Conservation (phyloP, 1,140 invertebrate genomes). For the Ephestia elutella region DNA sequence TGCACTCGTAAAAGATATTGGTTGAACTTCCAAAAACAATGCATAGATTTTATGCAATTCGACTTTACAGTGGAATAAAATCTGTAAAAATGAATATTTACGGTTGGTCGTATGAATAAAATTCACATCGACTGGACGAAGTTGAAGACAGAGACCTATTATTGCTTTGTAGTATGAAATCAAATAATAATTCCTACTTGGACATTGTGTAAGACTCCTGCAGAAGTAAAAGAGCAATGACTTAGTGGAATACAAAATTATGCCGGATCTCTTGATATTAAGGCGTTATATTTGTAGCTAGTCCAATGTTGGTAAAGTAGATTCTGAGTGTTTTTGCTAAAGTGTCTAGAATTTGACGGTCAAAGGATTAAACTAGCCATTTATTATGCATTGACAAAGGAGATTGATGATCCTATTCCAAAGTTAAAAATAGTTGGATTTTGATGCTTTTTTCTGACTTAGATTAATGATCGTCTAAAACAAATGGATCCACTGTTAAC, state of each 20-base stretch:
- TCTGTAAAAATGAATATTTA: constrained; percentile 7
- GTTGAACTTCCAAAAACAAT: constrained; percentile 2
- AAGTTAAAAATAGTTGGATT: constrained; percentile 9
- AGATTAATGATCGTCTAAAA: no score
- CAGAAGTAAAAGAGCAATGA: background rate
- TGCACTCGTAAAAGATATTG: constrained; percentile 4
- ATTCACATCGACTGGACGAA: constrained; percentile 8
- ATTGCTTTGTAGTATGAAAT: background rate
- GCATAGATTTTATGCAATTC: constrained; percentile 6
- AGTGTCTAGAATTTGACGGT: no score
- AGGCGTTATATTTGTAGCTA: no score
- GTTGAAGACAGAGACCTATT: background rate
- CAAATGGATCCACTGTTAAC: no score
- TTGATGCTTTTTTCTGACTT: background rate
- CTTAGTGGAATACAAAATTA: background rate
- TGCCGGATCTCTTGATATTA: no score
- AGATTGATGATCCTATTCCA: background rate
- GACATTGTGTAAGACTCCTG: background rate
- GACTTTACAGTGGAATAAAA: background rate
- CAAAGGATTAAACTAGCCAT: background rate
- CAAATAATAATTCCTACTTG: background rate
- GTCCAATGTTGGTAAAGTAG: no score
- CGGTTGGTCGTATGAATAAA: constrained; percentile 6
- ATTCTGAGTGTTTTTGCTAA: no score
- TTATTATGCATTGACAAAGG: background rate